These are phyloP conservation scores for Galaxias olidus DNA, from an alignment of 2,797 vertebrate genomes.

Conservation along the genomic window DNA sequence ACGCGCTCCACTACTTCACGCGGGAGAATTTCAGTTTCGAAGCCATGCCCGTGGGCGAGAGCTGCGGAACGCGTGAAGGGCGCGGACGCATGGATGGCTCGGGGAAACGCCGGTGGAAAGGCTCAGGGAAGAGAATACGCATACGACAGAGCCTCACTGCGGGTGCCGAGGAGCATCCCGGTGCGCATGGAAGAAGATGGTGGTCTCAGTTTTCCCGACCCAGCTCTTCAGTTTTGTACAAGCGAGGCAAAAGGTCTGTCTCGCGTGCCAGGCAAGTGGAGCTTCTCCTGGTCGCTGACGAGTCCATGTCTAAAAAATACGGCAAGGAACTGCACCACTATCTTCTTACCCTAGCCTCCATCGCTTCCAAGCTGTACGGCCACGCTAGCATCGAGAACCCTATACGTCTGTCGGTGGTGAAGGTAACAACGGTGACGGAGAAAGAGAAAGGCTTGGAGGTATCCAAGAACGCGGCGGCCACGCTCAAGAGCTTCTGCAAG, in stretches of 20 bases:
- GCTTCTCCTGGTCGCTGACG: conserved; percentile 93
- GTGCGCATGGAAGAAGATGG: conserved; percentile 35
- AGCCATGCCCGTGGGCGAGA: conserved; percentile 45
- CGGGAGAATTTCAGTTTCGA: conserved; percentile 81
- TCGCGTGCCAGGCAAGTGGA: conserved; percentile 93
- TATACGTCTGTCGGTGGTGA: conserved; percentile 90
- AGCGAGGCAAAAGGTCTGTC: conserved; percentile 79
- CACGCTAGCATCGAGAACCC: conserved; percentile 98
- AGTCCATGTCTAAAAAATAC: conserved; percentile 90
- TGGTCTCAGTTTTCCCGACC: conserved; percentile 42
- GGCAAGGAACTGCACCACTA: conserved; percentile 92
- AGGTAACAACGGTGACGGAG: conserved; percentile 81
- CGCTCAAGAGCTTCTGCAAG: conserved; percentile 96
- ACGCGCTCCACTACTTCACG: conserved; percentile 74
- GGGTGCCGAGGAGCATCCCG: conserved; percentile 1
- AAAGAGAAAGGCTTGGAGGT: conserved; percentile 89
- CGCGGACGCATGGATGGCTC: conserved; percentile 42
- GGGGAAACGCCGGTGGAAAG: conserved; percentile 31
- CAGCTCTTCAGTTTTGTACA: conserved; percentile 7
- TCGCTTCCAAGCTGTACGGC: conserved; percentile 92
- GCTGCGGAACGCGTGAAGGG: conserved; percentile 65
- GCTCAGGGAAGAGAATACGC: conserved; percentile 9
- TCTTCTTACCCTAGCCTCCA: conserved; percentile 91
- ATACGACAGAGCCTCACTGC: not conserved
- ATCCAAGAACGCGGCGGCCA: conserved; percentile 90